phyloP scores from a whole-genome alignment of 2,113 vertebrate genomes.

The Tringa solitaria region DNA sequence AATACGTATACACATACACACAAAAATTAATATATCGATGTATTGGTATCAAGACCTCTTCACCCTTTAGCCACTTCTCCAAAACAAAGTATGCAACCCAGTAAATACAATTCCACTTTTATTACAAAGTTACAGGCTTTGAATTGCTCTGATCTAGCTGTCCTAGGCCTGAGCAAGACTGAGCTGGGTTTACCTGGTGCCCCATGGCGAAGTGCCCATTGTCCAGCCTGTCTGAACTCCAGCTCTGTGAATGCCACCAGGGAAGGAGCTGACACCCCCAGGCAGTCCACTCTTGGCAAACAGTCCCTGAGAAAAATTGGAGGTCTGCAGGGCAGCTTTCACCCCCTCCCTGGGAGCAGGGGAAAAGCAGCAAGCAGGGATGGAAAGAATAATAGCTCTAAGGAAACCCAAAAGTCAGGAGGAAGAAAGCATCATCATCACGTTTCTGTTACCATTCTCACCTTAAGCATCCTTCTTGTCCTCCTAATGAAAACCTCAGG shows the following conservation, averaged over 20 bases:
- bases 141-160: background rate
- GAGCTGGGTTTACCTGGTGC: background rate
- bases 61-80: background rate
- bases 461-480: background rate
- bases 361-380: background rate
- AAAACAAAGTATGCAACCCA: background rate
- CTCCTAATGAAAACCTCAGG: background rate
- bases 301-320: rapidly evolving
- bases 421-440: background rate
- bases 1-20: rapidly evolving
- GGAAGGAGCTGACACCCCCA: background rate
- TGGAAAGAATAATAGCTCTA: background rate
- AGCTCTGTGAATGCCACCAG: rapidly evolving
- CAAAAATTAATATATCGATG: background rate
- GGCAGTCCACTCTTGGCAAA: rapidly evolving
- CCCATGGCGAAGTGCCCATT: rapidly evolving
- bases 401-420: background rate
- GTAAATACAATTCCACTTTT: background rate
- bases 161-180: background rate
- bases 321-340: rapidly evolving
- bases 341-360: background rate
- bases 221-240: background rate
- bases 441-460: background rate
- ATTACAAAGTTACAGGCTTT: background rate
- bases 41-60: background rate